phyloP scores from a whole-genome alignment of 2,888 invertebrate genomes.

The Linnaemya vulpina region DNA sequence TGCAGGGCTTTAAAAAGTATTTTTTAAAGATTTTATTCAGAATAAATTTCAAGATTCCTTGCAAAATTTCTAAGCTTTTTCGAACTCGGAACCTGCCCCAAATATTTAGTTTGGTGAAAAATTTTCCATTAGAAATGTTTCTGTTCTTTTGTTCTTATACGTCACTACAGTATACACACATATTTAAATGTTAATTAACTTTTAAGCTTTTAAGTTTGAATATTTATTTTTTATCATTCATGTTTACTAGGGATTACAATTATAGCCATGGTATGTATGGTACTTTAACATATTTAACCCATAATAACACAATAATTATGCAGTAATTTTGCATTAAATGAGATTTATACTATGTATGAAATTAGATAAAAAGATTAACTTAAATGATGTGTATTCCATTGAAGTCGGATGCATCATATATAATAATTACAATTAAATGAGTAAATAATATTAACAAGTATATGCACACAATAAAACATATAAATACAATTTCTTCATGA shows the following conservation, averaged over 20 bases:
- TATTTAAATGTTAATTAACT: no score
- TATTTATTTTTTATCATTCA: background rate
- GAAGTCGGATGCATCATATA: conserved; percentile 48
- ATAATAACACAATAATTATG: background rate
- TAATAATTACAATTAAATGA: conserved; percentile 73
- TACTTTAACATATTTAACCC: background rate
- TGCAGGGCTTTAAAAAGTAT: no score
- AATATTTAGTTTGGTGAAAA: no score
- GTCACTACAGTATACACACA: no score
- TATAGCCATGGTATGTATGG: background rate
- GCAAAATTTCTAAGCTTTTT: no score
- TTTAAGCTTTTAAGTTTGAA: no score
- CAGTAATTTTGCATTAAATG: conserved; percentile 4
- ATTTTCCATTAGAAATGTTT: no score
- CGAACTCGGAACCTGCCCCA: no score
- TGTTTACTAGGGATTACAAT: background rate
- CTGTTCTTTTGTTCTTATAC: no score
- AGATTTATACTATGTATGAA: conserved; percentile 18
- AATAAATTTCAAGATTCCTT: no score
- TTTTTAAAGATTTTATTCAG: no score
- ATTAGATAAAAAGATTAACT: conserved; percentile 22
- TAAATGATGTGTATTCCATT: conserved; percentile 32
- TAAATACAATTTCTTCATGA: conserved; percentile 70
- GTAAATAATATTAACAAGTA: conserved; percentile 69
- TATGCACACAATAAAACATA: conserved; percentile 68